Percentiles rank a stretch among this genome's conserved stretches.
Conservation (phyloP, 2,797 vertebrate species). For the Momotus momota region DNA sequence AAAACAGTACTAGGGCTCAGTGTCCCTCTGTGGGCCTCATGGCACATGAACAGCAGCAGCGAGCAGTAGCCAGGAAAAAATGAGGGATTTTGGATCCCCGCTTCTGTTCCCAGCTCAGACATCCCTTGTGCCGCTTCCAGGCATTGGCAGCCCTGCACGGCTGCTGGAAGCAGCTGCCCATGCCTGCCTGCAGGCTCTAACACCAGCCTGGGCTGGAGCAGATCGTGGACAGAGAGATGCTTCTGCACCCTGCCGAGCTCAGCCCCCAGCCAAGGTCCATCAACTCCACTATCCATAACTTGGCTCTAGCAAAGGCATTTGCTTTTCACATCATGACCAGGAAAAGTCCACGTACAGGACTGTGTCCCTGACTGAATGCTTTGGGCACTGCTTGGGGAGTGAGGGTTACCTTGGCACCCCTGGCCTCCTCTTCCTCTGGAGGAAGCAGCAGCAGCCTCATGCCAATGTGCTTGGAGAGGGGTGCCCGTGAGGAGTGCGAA, state of each 20-base stretch:
- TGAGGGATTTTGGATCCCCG: not conserved
- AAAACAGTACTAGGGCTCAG: not conserved
- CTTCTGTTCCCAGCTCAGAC: not conserved
- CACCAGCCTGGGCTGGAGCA: not conserved
- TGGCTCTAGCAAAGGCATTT: not conserved
- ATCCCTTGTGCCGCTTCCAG: not conserved
- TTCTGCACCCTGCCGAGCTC: not conserved
- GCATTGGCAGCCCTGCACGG: not conserved
- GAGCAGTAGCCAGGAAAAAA: not conserved
- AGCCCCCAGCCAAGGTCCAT: not conserved
- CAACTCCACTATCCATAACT: accelerated
- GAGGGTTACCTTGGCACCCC: not conserved
- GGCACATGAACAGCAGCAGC: not conserved
- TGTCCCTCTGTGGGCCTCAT: too few species aligned
- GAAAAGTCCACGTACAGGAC: not conserved
- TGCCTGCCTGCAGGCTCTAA: accelerated
- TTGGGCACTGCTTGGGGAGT: not conserved
- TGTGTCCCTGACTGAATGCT: not conserved
- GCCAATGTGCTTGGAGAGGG: not conserved
- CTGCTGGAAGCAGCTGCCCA: not conserved
- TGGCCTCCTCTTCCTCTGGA: not conserved
- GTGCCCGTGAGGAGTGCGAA: not conserved
- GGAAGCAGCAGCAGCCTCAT: not conserved
- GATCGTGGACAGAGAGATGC: accelerated
- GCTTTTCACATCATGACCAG: not conserved